phyloP scores from a whole-genome alignment of 2,888 invertebrate genomes.

The Trissolcus japonicus region DNA sequence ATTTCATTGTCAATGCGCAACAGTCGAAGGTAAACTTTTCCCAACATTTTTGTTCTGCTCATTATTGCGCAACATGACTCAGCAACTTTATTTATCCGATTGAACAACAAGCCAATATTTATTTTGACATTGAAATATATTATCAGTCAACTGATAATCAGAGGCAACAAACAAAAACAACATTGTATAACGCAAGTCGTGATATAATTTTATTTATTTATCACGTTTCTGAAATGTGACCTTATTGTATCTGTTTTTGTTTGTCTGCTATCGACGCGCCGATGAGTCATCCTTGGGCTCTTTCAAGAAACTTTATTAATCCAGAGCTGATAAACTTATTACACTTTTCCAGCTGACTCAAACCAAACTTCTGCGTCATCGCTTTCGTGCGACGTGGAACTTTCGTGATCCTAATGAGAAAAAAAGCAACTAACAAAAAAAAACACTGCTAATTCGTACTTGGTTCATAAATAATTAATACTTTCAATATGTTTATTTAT shows the following conservation, averaged over 20 bases:
- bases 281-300: neutral
- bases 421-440: too few relatives aligned
- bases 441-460: too few relatives aligned
- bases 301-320: too few relatives aligned
- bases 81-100: too few relatives aligned
- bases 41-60: neutral
- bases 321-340: too few relatives aligned
- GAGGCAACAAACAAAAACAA: neutral
- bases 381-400: too few relatives aligned
- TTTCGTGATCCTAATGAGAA: too few relatives aligned
- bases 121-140: too few relatives aligned
- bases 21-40: neutral
- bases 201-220: neutral
- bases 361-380: neutral
- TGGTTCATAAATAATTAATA: too few relatives aligned
- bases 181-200: neutral
- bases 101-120: too few relatives aligned
- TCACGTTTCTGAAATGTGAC: neutral
- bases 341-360: neutral
- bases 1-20: neutral
- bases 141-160: too few relatives aligned
- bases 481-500: too few relatives aligned
- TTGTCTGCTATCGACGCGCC: neutral
- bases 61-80: neutral
- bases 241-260: neutral